Evolutionary conservation across 2,888 invertebrate species (phyloP), one percentile per base, ranked within the genome.

Genomic region (Octonoba sinensis): DNA sequence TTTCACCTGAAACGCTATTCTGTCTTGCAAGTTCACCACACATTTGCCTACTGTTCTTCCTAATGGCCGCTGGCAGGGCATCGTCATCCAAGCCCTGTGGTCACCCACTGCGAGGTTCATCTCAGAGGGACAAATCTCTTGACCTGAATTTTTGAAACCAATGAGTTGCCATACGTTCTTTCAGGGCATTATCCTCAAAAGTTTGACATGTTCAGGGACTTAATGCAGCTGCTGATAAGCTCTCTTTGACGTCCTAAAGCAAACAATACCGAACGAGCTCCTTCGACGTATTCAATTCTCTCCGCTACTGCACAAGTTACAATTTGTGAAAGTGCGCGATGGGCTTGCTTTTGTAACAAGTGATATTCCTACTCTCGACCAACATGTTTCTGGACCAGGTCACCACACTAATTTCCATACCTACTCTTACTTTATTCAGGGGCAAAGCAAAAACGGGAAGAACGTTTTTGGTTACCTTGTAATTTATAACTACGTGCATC

Each of bases 21-120:
- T 8, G 51, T 51, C 51, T 51, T 51, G 51, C 51, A 51, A 51
- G 51, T 51, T 51, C 51, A 51, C 51, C 11, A 8, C 51, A 51
- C 11, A 8, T 51, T 51, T 4, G 51, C 2, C 51, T 51, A 8
- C 51, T 51, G 51, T 51, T 8, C 51, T 51, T 8, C 2, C 8
- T 18, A 8, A 51, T 51, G 18, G 51, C 51, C 51, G 51, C 2
- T 8, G 2, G 3, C 11, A 51, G 51, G 51, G 51, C 18, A 3
- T 51, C 51, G 11, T 51, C 51, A 51, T 51, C 51, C n/a, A n/a
- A n/a, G n/a, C n/a, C n/a, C n/a, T n/a, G n/a, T n/a, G n/a, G n/a
- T n/a, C n/a, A n/a, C n/a, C n/a, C 51, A 51, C 51, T 4, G 11
- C 51, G 51, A 51, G 51, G 2, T 8, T 51, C 51, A 51, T 51